These are phyloP conservation scores for Bubo scandiacus DNA, from an alignment of 2,113 vertebrate species.

Conservation along the genomic window DNA sequence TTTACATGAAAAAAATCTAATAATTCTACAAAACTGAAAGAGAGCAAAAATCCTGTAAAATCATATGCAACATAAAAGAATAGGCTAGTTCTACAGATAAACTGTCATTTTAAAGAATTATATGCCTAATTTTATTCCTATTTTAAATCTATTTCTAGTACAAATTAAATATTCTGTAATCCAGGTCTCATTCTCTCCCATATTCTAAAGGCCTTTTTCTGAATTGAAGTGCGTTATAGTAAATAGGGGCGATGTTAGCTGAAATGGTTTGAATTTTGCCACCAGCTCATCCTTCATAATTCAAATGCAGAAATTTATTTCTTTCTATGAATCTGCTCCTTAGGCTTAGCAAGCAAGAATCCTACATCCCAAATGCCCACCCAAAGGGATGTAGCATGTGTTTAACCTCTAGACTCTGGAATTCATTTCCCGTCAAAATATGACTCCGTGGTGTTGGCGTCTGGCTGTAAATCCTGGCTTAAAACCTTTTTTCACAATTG, in stretches of 20 bases:
- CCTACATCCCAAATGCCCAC: background rate
- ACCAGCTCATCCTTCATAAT: background rate
- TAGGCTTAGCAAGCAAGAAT: background rate
- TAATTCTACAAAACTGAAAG: background rate
- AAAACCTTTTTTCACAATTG: background rate
- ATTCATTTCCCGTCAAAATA: conserved; percentile 40
- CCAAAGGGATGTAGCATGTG: background rate
- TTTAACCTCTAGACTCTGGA: conserved; percentile 22
- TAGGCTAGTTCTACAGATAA: background rate
- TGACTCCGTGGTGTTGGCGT: background rate
- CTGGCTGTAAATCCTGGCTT: conserved; percentile 45
- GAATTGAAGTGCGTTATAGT: background rate
- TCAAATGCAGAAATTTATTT: background rate
- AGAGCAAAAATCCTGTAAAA: background rate
- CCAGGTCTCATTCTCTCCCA: background rate
- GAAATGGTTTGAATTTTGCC: background rate
- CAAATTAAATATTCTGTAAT: background rate
- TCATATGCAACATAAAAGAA: background rate
- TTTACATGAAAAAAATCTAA: background rate
- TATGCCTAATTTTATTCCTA: background rate
- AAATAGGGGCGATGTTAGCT: background rate
- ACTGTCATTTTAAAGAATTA: background rate
- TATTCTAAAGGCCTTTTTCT: background rate
- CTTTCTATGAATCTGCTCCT: background rate
- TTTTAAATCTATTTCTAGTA: background rate